Conservation (phyloP, 2,113 vertebrate genomes). For the Fulica atra region DNA sequence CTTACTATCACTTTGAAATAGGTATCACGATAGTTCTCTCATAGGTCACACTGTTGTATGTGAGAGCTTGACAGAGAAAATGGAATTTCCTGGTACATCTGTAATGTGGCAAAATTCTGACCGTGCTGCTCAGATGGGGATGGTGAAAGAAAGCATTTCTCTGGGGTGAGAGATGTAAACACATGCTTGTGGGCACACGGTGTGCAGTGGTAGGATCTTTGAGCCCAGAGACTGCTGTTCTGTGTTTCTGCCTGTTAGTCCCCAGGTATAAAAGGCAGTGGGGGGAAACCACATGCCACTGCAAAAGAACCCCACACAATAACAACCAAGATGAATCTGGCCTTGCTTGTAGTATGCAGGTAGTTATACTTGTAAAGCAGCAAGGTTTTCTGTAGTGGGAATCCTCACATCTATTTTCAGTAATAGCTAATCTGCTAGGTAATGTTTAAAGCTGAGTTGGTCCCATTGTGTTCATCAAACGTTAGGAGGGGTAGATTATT, state of each 20-base stretch:
- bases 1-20: not conserved
- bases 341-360: not conserved
- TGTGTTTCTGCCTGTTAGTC: not conserved
- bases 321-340: not conserved
- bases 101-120: not conserved
- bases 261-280: not conserved
- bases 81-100: not conserved
- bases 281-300: no score
- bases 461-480: not conserved
- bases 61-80: not conserved
- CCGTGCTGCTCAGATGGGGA: not conserved
- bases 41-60: not conserved
- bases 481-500: rapidly evolving
- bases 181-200: rapidly evolving
- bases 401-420: not conserved
- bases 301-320: no score
- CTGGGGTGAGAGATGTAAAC: not conserved
- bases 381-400: not conserved
- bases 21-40: not conserved
- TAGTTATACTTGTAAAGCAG: not conserved
- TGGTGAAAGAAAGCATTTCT: not conserved
- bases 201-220: not conserved
- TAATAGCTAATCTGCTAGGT: not conserved
- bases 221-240: not conserved
- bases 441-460: not conserved